Evolutionary conservation across 2,888 invertebrate genomes (phyloP), one percentile per base, ranked within the genome.

Genomic region (Chymomyza fuscimana): DNA sequence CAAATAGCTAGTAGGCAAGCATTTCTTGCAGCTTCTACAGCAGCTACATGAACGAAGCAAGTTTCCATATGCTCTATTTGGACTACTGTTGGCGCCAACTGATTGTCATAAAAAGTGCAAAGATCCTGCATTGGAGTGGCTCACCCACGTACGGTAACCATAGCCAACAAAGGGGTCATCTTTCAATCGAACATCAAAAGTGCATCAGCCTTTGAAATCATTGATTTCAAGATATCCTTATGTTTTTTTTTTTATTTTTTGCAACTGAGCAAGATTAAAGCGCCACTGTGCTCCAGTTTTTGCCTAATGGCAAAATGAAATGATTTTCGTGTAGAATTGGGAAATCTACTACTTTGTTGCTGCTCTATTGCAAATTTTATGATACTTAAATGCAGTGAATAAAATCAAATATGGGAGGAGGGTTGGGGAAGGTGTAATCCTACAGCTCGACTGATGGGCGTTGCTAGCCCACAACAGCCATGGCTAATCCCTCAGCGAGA

Each of bases 341-440:
- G 12, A 32, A 65, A 62, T 73, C 72, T 64, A 79, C 7, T 32
- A 32, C 32, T 64, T 78, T 19, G 22, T 71, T 74, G 73, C 82
- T 81, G 7, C 9, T 81, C 78, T 84, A 82, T 82, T 73, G 80
- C 68, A 67, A 80, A 74, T 73, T 82, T 73, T 61, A 73, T 76
- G 71, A 74, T 63, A 65, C 66, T 70, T 64, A 81, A 81, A 73
- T 81, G 85, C 69, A 78, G 81, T 76, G 78, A 80, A 67, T 63
- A 68, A 67, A 69, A 56, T 59, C n/a, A 68, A 82, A 74, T 74
- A 69, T 73, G 73, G 9, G 1, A 5, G 32, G 5, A 7, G 9
- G 7, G 32, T 5, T 7, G 32, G 9, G 32, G 5, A 5, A 32
- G 7, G 0, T 32, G 9, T 7, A 32, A 32, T 78, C 74, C 85